A percentile compares a stretch with the other conserved stretches of the same genome.
Conservation (phyloP, 2,113 vertebrate species). For the Coracopsis vasa region DNA sequence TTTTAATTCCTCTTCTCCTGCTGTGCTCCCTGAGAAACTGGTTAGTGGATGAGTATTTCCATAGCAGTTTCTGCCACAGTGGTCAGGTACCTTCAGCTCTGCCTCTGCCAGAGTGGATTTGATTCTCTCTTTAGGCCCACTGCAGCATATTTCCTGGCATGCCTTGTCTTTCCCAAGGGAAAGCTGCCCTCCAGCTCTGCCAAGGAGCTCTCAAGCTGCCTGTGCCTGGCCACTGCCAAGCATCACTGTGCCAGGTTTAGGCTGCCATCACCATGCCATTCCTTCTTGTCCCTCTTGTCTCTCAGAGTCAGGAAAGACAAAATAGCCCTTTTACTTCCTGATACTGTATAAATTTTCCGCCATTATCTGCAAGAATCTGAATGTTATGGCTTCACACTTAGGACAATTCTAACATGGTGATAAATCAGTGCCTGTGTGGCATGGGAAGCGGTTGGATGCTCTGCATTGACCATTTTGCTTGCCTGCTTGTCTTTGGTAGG, state of each 20-base stretch:
- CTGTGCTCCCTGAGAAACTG: background rate
- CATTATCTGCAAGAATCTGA: background rate
- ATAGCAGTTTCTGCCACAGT: background rate
- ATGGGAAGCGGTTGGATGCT: background rate
- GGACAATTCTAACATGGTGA: background rate
- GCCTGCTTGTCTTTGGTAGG: background rate
- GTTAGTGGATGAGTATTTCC: background rate
- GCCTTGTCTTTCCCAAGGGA: background rate
- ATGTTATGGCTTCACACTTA: background rate
- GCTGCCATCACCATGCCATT: background rate
- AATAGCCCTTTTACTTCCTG: background rate
- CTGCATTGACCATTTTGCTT: background rate
- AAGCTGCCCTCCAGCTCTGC: background rate
- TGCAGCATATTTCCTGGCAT: background rate
- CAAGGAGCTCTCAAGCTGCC: background rate
- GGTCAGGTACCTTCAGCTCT: background rate
- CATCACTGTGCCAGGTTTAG: rapidly evolving
- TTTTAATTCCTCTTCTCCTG: background rate
- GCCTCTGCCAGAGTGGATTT: background rate
- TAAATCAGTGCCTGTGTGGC: background rate
- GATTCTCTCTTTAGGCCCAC: background rate
- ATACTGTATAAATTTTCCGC: background rate
- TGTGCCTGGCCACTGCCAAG: background rate
- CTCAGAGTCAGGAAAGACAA: background rate
- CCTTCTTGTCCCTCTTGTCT: background rate